Conservation (phyloP, 2,888 invertebrate species). For the Anorthoa munda region DNA sequence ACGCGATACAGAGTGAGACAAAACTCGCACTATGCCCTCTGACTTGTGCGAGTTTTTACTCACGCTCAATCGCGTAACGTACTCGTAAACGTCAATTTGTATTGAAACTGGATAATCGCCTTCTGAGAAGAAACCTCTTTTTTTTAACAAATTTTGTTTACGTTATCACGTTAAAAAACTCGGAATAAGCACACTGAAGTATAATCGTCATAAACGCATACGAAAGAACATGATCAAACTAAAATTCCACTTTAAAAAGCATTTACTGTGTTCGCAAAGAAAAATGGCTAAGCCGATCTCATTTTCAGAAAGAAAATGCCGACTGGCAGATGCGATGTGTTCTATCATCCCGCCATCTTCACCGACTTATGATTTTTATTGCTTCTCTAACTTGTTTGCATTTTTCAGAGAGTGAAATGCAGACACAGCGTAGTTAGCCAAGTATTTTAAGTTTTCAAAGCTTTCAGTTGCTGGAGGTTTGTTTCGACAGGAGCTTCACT, state of each 20-base stretch:
- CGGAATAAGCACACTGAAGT: too few species aligned
- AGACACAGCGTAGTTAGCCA: not conserved
- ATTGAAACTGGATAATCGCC: too few species aligned
- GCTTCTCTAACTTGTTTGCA: conserved; percentile 27
- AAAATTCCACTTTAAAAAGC: not conserved
- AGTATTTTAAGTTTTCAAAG: not conserved
- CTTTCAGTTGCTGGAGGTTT: not conserved
- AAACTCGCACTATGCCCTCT: too few species aligned
- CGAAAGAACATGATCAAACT: not conserved
- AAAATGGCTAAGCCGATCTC: conserved; percentile 13
- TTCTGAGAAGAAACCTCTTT: too few species aligned
- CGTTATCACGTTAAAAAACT: too few species aligned
- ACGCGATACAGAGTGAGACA: too few species aligned
- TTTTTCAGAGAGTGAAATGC: not conserved
- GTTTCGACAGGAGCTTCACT: not conserved
- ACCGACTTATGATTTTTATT: conserved; percentile 28
- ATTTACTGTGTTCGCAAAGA: conserved; percentile 1
- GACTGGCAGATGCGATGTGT: conserved; percentile 34
- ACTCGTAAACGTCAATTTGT: too few species aligned
- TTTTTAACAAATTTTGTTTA: too few species aligned
- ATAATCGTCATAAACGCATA: too few species aligned
- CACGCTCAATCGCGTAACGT: too few species aligned
- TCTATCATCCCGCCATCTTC: conserved; percentile 49
- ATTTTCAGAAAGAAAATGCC: conserved; percentile 28
- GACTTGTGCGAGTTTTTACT: too few species aligned